Base-by-base conservation (phyloP, 64 coral and sea anemone genomes). In the Anthopleura sola region DNA sequence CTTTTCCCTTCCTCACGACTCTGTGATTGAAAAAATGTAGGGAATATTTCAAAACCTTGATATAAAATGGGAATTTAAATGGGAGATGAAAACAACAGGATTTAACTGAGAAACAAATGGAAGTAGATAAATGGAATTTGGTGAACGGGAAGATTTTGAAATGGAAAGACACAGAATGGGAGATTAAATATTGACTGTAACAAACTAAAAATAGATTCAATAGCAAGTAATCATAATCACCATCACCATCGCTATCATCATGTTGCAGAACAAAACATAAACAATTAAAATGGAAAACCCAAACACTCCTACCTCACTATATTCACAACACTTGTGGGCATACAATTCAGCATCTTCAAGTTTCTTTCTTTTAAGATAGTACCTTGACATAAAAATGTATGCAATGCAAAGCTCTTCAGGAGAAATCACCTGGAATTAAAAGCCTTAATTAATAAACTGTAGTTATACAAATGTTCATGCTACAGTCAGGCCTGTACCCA, bases 311-410 rank as follows among this genome's bases (percentile, higher is more conserved):
- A 93, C 92, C 92, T 95, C 90, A 84, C 88, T 95, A 28, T 89
- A 88, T 36, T 95, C 90, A 92, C 93, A 95, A 32, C 93, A 89
- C 80, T 92, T 95, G 86, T 92, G 90, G 18, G 93, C 93, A 54
- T 92, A 95, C 57, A 78, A 71, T 60, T 95, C 93, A 0, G 93
- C 93, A 76, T 88, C 86, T 44, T 92, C 84, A 20, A 95, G 84
- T 40, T 95, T 88, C 83, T 82, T 76, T 76, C 90, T 95, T 57
- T 92, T 92, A 39, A 95, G 88, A 36, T 92, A 89, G 55, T 89
- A 95, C 60, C 39, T 95, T 49, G 93, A 76, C 36, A 95, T 75
- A 50, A 95, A 95, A 24, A 46, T 16, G 31, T 89, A 86, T 0
- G 93, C 90, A 32, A 24, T 69, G 82, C 93, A 89, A 28, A 95